Percentiles rank a stretch among this genome's conserved stretches.
Conservation (phyloP, 2,888 invertebrate genomes). For the Pseudoips prasinana region DNA sequence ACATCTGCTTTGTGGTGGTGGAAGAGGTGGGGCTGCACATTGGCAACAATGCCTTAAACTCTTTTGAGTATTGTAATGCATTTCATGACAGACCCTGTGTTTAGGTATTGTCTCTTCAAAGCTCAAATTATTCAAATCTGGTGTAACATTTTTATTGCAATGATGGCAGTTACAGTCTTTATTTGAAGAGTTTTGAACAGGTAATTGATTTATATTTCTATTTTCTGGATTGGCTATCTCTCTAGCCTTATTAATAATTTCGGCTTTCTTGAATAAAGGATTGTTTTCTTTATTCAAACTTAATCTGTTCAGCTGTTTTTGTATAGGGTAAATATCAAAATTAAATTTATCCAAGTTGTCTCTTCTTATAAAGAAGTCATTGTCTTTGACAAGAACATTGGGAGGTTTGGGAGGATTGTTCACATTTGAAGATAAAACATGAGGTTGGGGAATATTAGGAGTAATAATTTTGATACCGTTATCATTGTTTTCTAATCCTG, state of each 20-base stretch:
- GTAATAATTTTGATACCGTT: slow-evolving; percentile 4
- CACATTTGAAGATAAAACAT: slow-evolving; percentile 39
- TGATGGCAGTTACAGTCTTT: slow-evolving; percentile 56
- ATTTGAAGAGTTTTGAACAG: slow-evolving; percentile 7
- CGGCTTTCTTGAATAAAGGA: slow-evolving; percentile 43
- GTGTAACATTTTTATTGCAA: slow-evolving; percentile 36
- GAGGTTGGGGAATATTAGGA: slow-evolving; percentile 18
- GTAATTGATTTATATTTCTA: slow-evolving; percentile 9
- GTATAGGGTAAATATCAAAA: slow-evolving; percentile 35
- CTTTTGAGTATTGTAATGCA: slow-evolving; percentile 5
- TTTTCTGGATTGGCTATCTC: slow-evolving; percentile 14
- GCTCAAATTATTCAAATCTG: neutral
- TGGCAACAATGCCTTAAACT: slow-evolving; percentile 13
- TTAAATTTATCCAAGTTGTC: slow-evolving; percentile 47
- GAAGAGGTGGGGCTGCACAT: slow-evolving; percentile 24
- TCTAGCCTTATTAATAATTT: slow-evolving; percentile 38
- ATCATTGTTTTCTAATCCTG: slow-evolving; percentile 11
- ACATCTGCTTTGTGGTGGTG: slow-evolving; percentile 24
- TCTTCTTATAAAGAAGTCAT: slow-evolving; percentile 62
- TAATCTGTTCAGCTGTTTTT: slow-evolving; percentile 42
- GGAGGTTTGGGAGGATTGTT: slow-evolving; percentile 38
- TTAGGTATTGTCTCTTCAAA: neutral
- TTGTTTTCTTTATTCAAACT: slow-evolving; percentile 59
- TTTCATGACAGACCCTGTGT: too few species aligned
- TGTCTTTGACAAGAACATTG: slow-evolving; percentile 46